These are phyloP conservation scores for Bucco capensis DNA, from an alignment of 2,113 vertebrate species.

Conservation along the genomic window DNA sequence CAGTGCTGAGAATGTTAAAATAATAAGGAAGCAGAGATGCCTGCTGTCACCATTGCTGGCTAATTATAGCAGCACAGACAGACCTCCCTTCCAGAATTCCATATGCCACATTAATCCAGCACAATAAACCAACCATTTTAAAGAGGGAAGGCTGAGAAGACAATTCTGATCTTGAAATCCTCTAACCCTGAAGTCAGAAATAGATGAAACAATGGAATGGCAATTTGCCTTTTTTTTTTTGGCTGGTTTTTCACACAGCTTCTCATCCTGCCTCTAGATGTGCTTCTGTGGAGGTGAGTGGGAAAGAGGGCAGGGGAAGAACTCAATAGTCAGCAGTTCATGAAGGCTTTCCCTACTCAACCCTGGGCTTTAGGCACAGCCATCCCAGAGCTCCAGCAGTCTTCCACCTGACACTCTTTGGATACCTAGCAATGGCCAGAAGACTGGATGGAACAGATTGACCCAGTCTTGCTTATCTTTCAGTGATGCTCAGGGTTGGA, in stretches of 20 bases:
- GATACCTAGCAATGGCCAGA: not conserved
- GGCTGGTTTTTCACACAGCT: not conserved
- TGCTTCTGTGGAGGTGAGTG: not conserved
- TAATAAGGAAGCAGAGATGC: not conserved
- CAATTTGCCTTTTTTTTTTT: not conserved
- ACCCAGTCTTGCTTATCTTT: not conserved
- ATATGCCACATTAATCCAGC: not conserved
- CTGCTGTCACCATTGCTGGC: slow-evolving; percentile 5
- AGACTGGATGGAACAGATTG: not conserved
- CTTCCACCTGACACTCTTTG: not conserved
- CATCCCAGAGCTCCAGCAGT: not conserved
- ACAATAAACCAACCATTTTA: not conserved
- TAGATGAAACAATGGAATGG: not conserved
- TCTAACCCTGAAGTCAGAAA: not conserved
- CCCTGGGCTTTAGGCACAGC: not conserved
- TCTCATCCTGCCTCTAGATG: not conserved
- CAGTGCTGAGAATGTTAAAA: not conserved
- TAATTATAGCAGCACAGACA: slow-evolving; percentile 1
- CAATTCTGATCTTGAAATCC: not conserved
- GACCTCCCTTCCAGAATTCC: slow-evolving; percentile 16
- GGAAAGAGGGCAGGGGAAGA: not conserved
- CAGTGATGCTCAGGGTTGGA: not conserved
- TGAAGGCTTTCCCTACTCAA: not conserved
- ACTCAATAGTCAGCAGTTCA: not conserved
- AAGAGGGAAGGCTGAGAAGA: not conserved